These are phyloP conservation scores for Anguilla pacifica DNA, from an alignment of 2,797 vertebrate genomes.

Conservation along the genomic window DNA sequence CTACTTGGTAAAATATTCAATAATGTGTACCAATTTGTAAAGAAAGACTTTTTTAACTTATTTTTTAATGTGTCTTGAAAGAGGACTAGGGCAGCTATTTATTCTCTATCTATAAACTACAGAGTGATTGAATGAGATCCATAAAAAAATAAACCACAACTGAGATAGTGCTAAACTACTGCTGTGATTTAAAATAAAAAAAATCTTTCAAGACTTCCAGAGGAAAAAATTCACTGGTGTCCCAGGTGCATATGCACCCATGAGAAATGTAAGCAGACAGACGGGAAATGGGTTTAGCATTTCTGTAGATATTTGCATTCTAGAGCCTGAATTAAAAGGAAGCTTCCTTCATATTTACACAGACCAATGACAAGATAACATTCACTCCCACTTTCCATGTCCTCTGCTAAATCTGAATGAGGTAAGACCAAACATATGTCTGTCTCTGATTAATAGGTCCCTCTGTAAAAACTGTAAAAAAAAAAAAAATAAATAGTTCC, in stretches of 20 bases:
- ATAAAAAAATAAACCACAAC: constrained; percentile 5
- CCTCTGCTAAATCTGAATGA: not conserved
- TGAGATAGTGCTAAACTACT: not conserved
- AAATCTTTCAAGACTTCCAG: not conserved
- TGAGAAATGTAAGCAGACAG: not conserved
- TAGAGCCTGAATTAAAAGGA: not conserved
- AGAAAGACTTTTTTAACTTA: constrained; percentile 41
- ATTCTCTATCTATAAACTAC: constrained; percentile 25
- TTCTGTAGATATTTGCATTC: not conserved
- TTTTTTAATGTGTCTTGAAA: constrained; percentile 40
- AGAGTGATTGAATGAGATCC: not conserved
- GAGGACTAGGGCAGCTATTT: constrained; percentile 31
- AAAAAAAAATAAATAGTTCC: not conserved
- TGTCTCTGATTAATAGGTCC: not conserved
- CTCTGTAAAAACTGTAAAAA: not conserved
- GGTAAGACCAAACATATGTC: not conserved
- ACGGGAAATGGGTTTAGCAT: not conserved
- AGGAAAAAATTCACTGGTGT: not conserved
- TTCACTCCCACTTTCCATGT: not conserved
- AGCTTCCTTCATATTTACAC: not conserved
- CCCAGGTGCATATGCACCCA: not conserved
- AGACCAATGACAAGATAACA: not conserved
- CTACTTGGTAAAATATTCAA: constrained; percentile 40
- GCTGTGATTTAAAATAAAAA: not conserved
- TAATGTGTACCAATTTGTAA: constrained; percentile 47